Evolutionary conservation across 2,888 invertebrate species (phyloP).

Genomic region (Brenthis hecate): DNA sequence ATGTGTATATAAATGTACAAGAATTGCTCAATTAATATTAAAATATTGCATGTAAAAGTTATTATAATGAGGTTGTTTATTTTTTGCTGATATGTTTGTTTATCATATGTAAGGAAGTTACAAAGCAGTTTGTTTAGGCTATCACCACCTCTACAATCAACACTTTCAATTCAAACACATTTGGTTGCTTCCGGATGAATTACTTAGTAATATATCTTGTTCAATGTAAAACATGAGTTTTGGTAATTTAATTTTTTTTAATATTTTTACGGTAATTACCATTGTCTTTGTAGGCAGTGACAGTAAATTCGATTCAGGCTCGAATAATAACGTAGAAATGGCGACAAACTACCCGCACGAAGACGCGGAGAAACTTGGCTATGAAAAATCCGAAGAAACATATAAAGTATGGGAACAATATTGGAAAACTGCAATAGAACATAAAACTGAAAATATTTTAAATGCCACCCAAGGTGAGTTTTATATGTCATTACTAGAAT

Average conservation of each 20-base stretch:
- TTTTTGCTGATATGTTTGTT: no score
- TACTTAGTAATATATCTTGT: background rate
- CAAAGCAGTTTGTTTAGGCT: background rate
- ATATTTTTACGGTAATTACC: background rate
- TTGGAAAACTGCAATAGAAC: constrained; percentile 55
- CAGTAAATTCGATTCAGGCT: constrained; percentile 60
- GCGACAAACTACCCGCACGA: constrained; percentile 44
- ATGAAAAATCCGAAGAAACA: constrained; percentile 66
- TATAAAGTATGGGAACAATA: constrained; percentile 67
- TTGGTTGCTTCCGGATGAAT: background rate
- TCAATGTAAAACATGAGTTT: background rate
- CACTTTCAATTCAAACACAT: background rate
- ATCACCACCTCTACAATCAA: background rate
- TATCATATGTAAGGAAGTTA: no score
- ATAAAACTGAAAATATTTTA: constrained; percentile 54
- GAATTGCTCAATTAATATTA: no score
- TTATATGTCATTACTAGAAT: background rate
- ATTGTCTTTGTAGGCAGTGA: constrained; percentile 48
- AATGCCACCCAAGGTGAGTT: constrained; percentile 60
- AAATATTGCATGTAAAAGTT: no score
- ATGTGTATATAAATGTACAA: no score
- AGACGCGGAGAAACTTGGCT: constrained; percentile 56
- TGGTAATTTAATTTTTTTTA: background rate
- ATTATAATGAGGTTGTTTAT: no score
- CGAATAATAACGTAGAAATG: constrained; percentile 63